These are phyloP conservation scores for Homarus gammarus DNA, from an alignment of 2,888 invertebrate genomes.

Conservation along the genomic window DNA sequence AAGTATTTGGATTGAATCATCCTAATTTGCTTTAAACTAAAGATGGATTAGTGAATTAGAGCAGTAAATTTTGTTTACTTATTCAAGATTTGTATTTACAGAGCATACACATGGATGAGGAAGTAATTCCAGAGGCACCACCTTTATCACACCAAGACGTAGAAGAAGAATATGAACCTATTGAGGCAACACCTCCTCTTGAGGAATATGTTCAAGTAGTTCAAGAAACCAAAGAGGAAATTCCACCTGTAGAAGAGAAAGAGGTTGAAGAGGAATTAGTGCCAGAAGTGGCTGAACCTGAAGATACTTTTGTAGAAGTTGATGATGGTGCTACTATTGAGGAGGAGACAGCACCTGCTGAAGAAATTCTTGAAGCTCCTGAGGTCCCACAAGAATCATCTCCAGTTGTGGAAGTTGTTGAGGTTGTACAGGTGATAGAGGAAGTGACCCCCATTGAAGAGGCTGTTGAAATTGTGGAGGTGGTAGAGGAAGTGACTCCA, in stretches of 20 bases:
- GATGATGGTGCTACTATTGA: not conserved
- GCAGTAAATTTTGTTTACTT: not conserved
- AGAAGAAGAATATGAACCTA: constrained; percentile 52
- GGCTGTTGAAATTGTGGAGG: constrained; percentile 1
- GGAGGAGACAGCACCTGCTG: not conserved
- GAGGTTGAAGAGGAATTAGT: not conserved
- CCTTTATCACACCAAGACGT: constrained; percentile 38
- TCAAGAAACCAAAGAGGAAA: constrained; percentile 17
- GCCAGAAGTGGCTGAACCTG: not conserved
- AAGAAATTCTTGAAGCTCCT: not conserved
- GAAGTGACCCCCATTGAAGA: constrained; percentile 5
- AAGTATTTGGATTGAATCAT: no score
- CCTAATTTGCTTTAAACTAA: no score
- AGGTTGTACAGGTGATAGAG: not conserved
- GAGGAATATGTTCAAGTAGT: constrained; percentile 58
- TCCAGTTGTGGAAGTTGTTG: not conserved
- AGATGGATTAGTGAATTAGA: no score
- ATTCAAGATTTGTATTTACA: constrained; percentile 19
- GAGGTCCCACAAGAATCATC: not conserved
- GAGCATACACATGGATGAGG: constrained; percentile 14
- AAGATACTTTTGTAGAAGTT: not conserved
- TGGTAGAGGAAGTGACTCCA: constrained; percentile 26
- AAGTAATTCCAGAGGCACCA: constrained; percentile 5
- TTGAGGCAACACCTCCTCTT: constrained; percentile 58
- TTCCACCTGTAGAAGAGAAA: not conserved